These are phyloP conservation scores for Brachionus plicatilis DNA, from an alignment of 1,140 invertebrate species.

Conservation along the genomic window DNA sequence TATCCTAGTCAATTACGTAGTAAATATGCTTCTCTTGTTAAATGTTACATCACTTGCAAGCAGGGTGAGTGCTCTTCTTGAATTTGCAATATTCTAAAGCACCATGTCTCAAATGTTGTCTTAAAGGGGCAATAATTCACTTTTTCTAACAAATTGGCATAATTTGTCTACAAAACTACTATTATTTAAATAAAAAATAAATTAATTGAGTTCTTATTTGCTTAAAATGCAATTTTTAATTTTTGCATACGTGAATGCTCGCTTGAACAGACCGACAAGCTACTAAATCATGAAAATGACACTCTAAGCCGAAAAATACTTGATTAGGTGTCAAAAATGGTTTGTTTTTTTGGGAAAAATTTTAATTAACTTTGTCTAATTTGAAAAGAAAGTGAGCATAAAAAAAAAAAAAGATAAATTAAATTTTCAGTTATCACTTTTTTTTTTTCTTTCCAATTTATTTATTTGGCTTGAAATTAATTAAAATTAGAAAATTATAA, in stretches of 20 bases:
- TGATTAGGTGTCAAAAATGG: background rate
- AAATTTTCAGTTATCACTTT: constrained; percentile 1
- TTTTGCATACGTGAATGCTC: background rate
- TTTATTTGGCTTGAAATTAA: background rate
- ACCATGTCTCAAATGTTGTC: background rate
- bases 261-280: background rate
- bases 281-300: background rate
- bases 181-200: background rate
- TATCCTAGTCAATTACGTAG: too few species aligned
- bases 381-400: background rate
- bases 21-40: too few species aligned
- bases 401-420: background rate
- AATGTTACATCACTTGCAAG: too few species aligned
- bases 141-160: too few species aligned
- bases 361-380: constrained; percentile 3
- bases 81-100: background rate
- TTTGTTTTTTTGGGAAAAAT: background rate
- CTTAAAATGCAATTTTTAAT: background rate
- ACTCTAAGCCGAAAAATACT: background rate
- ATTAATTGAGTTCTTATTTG: background rate
- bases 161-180: too few species aligned
- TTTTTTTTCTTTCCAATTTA: background rate
- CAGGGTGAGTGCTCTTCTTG: too few species aligned
- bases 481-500: background rate
- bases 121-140: background rate